phyloP scores from a whole-genome alignment of 1,140 invertebrate genomes.

The Tetramorium alpestre region DNA sequence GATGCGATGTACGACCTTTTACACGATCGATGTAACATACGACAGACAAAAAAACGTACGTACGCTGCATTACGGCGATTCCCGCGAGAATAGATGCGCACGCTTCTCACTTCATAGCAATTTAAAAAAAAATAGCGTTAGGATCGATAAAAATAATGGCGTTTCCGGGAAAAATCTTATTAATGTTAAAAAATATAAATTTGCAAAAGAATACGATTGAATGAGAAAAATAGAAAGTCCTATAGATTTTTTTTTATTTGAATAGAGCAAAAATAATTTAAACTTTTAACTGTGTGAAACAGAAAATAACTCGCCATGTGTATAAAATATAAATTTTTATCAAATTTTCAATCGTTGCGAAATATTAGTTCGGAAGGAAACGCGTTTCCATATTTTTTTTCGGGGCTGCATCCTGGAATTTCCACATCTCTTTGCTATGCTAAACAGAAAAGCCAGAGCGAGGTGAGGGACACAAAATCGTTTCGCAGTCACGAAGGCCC shows the following conservation, averaged over 20 bases:
- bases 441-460: neutral
- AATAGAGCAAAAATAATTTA: neutral
- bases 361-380: neutral
- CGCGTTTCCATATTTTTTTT: neutral
- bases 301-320: neutral
- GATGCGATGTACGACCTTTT: constrained; percentile 54
- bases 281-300: neutral
- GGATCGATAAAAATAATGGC: neutral
- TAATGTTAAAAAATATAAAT: neutral
- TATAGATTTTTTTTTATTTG: neutral
- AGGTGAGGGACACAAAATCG: constrained; percentile 43
- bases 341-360: neutral
- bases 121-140: neutral
- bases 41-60: constrained; percentile 53
- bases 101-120: constrained; percentile 1
- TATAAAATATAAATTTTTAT: neutral
- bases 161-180: neutral
- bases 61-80: constrained; percentile 37
- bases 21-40: constrained; percentile 70
- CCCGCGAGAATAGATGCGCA: constrained; percentile 46
- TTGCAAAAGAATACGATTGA: neutral
- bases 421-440: neutral
- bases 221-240: neutral
- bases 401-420: neutral
- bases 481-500: constrained; percentile 62